Conservation (phyloP, 2,888 invertebrate species). For the Idaea straminata region DNA sequence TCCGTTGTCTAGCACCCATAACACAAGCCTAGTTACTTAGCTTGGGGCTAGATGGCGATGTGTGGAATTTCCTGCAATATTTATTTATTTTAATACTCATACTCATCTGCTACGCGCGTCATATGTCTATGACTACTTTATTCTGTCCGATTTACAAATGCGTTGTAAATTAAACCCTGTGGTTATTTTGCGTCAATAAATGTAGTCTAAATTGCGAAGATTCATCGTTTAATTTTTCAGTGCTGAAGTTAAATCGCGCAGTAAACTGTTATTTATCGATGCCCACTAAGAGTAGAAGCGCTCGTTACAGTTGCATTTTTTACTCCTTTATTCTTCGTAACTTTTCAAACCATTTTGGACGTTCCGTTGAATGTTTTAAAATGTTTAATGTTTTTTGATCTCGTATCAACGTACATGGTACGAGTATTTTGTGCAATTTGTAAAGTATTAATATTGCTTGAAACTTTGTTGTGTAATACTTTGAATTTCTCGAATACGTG, state of each 20-base stretch:
- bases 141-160: slow-evolving; percentile 33
- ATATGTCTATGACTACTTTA: neutral
- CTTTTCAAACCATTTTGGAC: slow-evolving; percentile 38
- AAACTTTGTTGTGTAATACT: too few relatives aligned
- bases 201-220: slow-evolving; percentile 44
- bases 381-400: slow-evolving; percentile 16
- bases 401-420: neutral
- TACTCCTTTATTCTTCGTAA: slow-evolving; percentile 37
- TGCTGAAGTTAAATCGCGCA: slow-evolving; percentile 53
- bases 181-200: slow-evolving; percentile 35
- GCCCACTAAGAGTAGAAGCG: slow-evolving; percentile 40
- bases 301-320: slow-evolving; percentile 51
- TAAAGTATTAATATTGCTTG: neutral
- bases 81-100: too few relatives aligned
- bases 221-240: slow-evolving; percentile 62
- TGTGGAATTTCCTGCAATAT: too few relatives aligned
- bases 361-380: slow-evolving; percentile 24
- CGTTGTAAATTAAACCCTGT: slow-evolving; percentile 32
- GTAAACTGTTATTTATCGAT: slow-evolving; percentile 56
- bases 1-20: too few relatives aligned
- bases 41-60: too few relatives aligned
- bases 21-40: too few relatives aligned
- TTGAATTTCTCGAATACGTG: too few relatives aligned
- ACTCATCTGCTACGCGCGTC: too few relatives aligned
- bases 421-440: neutral